Evolutionary conservation across 2,797 vertebrate genomes (phyloP).

Genomic region (Peromyscus attwateri): DNA sequence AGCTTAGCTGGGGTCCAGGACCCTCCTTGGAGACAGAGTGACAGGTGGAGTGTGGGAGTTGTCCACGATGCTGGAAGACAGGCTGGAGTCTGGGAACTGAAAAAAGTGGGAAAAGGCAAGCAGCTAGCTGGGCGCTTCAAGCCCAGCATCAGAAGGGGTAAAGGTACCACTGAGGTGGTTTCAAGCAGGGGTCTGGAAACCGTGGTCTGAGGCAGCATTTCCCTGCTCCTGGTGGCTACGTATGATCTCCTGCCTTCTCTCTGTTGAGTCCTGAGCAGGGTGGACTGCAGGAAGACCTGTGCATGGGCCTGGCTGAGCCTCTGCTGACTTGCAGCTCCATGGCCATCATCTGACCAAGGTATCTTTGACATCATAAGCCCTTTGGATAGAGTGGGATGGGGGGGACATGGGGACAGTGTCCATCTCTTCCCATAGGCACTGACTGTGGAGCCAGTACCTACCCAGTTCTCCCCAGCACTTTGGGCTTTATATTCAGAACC

Average conservation of each 20-base stretch:
- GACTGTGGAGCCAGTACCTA: not conserved
- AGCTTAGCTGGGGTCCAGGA: not conserved
- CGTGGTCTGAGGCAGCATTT: not conserved
- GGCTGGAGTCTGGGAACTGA: not conserved
- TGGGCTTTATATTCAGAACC: not conserved
- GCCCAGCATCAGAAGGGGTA: not conserved
- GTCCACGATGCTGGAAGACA: not conserved
- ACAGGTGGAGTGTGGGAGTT: not conserved
- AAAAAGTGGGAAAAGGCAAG: not conserved
- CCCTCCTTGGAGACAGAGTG: no score
- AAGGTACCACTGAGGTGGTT: not conserved
- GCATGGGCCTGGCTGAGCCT: not conserved
- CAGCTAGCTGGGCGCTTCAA: rapidly evolving
- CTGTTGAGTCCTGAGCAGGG: not conserved
- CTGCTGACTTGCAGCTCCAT: not conserved
- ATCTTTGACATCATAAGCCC: not conserved
- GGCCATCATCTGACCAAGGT: not conserved
- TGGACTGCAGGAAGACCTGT: not conserved
- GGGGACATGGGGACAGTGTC: not conserved
- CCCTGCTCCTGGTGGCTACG: not conserved
- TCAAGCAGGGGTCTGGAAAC: not conserved
- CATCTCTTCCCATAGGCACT: not conserved
- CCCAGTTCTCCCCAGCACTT: not conserved
- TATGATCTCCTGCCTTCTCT: not conserved
- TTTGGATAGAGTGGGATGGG: not conserved